Conservation (phyloP, 2,888 invertebrate genomes). For the Pegoplata infirma region DNA sequence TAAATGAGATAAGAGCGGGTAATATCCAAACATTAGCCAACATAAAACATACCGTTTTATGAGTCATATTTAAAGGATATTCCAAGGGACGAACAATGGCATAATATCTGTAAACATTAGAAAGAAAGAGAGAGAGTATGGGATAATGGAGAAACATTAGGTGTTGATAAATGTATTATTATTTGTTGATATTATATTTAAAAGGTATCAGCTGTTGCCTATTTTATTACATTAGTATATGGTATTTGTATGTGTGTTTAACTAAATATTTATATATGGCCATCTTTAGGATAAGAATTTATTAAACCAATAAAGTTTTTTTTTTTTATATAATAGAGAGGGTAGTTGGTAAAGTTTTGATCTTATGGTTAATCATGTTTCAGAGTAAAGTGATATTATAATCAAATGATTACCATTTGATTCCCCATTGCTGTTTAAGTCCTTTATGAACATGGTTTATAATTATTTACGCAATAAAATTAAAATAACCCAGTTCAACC, state of each 20-base stretch:
- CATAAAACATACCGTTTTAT: constrained; percentile 88
- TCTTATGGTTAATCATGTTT: no score
- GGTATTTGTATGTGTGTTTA: no score
- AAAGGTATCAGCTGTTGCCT: constrained; percentile 30
- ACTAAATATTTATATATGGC: not conserved
- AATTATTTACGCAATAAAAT: no score
- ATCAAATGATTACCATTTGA: no score
- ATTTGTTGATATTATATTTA: constrained; percentile 4
- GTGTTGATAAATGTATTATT: constrained; percentile 19
- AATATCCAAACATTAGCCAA: constrained; percentile 94
- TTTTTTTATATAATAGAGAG: not conserved
- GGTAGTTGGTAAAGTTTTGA: not conserved
- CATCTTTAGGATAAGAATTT: not conserved
- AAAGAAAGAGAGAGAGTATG: constrained; percentile 28
- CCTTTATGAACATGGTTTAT: no score
- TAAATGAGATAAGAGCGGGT: constrained; percentile 93
- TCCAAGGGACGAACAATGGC: constrained; percentile 96
- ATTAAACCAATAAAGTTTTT: not conserved
- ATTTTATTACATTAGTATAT: not conserved
- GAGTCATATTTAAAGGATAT: constrained; percentile 96
- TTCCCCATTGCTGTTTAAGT: no score
- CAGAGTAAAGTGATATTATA: no score
- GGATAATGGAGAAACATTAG: no score
- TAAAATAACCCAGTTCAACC: no score
- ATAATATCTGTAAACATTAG: constrained; percentile 87